phyloP scores from a whole-genome alignment of 2,888 invertebrate species.

The Drosophila barbarae region DNA sequence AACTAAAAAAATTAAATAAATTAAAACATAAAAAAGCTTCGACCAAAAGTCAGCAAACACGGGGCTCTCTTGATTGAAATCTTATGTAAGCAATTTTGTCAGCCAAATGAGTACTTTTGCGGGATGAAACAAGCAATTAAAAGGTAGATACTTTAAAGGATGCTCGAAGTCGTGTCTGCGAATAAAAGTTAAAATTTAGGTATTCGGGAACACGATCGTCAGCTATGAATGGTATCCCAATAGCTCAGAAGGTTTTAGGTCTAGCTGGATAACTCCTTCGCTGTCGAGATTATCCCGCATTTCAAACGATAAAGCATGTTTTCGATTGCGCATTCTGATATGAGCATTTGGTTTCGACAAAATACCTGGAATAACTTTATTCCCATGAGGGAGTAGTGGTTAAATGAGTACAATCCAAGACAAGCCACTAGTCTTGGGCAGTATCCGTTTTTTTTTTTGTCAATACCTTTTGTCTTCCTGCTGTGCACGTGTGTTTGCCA shows the following conservation, averaged over 20 bases:
- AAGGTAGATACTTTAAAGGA: conserved; percentile 31
- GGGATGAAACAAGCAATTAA: conserved; percentile 26
- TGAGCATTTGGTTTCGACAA: neutral
- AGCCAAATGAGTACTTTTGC: conserved; percentile 42
- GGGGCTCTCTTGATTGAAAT: conserved; percentile 45
- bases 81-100: conserved; percentile 65
- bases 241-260: conserved; percentile 31
- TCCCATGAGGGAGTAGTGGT: neutral
- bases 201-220: neutral
- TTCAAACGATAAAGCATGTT: conserved; percentile 52
- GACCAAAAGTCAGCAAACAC: conserved; percentile 62
- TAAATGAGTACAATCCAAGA: neutral
- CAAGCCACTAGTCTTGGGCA: neutral
- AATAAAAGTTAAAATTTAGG: conserved; percentile 32
- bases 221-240: conserved; percentile 8
- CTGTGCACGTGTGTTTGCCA: conserved; percentile 65
- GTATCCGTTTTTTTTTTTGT: neutral
- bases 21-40: conserved; percentile 14
- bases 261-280: conserved; percentile 52
- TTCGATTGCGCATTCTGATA: conserved; percentile 15
- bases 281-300: conserved; percentile 32
- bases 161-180: conserved; percentile 45
- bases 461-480: conserved; percentile 59
- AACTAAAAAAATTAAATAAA: conserved; percentile 34
- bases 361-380: conserved; percentile 2